These are phyloP conservation scores for Drosophila suzukii DNA, from an alignment of 1,140 invertebrate species.

Conservation along the genomic window DNA sequence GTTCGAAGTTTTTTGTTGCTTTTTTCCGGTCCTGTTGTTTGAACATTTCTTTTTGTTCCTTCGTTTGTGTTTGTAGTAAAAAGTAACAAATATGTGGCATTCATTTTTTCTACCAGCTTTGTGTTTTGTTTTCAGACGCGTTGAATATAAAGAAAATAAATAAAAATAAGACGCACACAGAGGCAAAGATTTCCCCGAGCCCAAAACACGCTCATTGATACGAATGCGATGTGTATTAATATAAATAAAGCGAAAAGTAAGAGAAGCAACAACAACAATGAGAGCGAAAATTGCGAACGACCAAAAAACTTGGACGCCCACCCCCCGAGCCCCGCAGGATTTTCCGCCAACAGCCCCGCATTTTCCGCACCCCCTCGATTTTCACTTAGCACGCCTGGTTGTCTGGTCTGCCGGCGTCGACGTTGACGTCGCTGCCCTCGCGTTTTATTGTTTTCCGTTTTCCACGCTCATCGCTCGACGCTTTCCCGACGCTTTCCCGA, in stretches of 20 bases:
- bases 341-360: conserved; percentile 2
- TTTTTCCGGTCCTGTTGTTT: conserved; percentile 27
- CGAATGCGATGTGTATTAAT: conserved; percentile 59
- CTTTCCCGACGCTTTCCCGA: conserved; percentile 17
- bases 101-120: conserved; percentile 32
- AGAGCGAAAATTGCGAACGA: conserved; percentile 53
- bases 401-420: conserved; percentile 60
- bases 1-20: conserved; percentile 15
- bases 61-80: conserved; percentile 43
- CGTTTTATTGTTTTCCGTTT: conserved; percentile 78
- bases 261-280: conserved; percentile 35
- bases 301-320: conserved; percentile 47
- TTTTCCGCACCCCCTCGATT: conserved; percentile 21
- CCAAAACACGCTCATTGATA: conserved; percentile 39
- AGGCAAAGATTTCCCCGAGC: conserved; percentile 16
- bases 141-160: conserved; percentile 78
- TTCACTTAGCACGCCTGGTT: conserved; percentile 66
- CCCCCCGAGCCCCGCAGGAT: neutral
- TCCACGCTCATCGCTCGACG: conserved; percentile 37
- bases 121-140: conserved; percentile 40
- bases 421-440: conserved; percentile 22
- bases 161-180: conserved; percentile 49
- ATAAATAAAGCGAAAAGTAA: conserved; percentile 72
- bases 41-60: conserved; percentile 39
- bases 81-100: conserved; percentile 64